Conservation (phyloP, 2,113 vertebrate species). For the Mastomys natalensis region DNA sequence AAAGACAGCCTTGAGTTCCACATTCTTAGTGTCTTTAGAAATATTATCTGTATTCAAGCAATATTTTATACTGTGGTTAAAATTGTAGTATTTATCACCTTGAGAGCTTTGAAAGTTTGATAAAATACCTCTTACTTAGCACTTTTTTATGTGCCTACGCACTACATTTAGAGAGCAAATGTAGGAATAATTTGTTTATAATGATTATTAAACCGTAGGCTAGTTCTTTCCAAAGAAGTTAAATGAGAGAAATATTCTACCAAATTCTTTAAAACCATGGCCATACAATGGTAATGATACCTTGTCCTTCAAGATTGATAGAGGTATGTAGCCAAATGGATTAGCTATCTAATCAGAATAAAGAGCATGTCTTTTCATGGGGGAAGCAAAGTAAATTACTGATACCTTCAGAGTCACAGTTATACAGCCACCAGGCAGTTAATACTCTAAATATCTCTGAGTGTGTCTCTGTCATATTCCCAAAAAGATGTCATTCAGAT, state of each 20-base stretch:
- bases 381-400: slow-evolving; percentile 42
- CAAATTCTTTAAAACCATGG: slow-evolving; percentile 40
- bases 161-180: slow-evolving; percentile 26
- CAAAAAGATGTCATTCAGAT: neutral
- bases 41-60: slow-evolving; percentile 43
- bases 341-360: slow-evolving; percentile 38
- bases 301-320: slow-evolving; percentile 27
- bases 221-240: slow-evolving; percentile 32
- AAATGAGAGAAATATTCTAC: neutral
- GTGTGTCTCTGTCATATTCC: neutral
- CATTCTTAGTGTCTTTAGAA: slow-evolving; percentile 37
- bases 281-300: neutral
- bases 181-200: slow-evolving; percentile 1
- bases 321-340: slow-evolving; percentile 51
- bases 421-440: slow-evolving; percentile 32
- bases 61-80: neutral
- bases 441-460: neutral
- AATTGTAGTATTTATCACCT: slow-evolving; percentile 27
- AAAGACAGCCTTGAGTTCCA: neutral
- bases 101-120: slow-evolving; percentile 44
- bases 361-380: slow-evolving; percentile 9
- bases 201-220: slow-evolving; percentile 28
- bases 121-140: slow-evolving; percentile 53
- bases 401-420: neutral
- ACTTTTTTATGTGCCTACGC: neutral